These are phyloP conservation scores for Agrilus planipennis DNA, from an alignment of 1,140 invertebrate genomes.

Conservation along the genomic window DNA sequence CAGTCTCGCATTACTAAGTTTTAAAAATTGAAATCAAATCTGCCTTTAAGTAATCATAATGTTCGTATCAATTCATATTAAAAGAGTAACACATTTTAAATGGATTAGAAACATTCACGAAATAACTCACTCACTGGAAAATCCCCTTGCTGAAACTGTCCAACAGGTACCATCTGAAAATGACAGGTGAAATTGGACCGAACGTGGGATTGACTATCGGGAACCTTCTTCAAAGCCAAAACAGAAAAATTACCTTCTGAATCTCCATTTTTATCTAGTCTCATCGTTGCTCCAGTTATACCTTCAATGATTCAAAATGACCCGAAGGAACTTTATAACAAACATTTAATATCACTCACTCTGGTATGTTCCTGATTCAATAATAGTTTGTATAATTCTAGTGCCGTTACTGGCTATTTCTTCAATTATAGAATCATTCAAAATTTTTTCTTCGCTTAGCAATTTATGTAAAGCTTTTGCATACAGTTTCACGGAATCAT, in stretches of 20 bases:
- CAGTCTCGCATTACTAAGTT: too few relatives aligned
- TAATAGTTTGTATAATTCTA: slow-evolving; percentile 65
- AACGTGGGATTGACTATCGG: slow-evolving; percentile 27
- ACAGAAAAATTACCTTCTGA: slow-evolving; percentile 96
- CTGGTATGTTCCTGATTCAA: slow-evolving; percentile 55
- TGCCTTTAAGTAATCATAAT: too few relatives aligned
- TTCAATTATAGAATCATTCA: slow-evolving; percentile 50
- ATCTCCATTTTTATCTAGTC: slow-evolving; percentile 84
- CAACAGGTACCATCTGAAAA: slow-evolving; percentile 67
- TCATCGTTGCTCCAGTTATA: slow-evolving; percentile 82
- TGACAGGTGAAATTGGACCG: slow-evolving; percentile 51
- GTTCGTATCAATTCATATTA: too few relatives aligned
- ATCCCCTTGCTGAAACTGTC: slow-evolving; percentile 51
- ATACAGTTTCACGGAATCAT: slow-evolving; percentile 90
- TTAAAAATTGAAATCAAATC: too few relatives aligned
- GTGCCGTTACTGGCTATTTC: slow-evolving; percentile 66
- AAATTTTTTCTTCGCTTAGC: slow-evolving; percentile 42
- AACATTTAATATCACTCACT: too few relatives aligned
- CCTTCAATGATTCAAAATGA: too few relatives aligned
- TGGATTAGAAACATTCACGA: too few relatives aligned
- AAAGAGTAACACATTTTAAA: too few relatives aligned
- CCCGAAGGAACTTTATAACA: too few relatives aligned
- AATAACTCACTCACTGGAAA: slow-evolving; percentile 60
- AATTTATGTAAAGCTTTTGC: slow-evolving; percentile 71
- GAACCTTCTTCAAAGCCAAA: slow-evolving; percentile 55